These are phyloP conservation scores for Pseudorectes ferrugineus DNA, from an alignment of 2,113 vertebrate species.

Conservation along the genomic window DNA sequence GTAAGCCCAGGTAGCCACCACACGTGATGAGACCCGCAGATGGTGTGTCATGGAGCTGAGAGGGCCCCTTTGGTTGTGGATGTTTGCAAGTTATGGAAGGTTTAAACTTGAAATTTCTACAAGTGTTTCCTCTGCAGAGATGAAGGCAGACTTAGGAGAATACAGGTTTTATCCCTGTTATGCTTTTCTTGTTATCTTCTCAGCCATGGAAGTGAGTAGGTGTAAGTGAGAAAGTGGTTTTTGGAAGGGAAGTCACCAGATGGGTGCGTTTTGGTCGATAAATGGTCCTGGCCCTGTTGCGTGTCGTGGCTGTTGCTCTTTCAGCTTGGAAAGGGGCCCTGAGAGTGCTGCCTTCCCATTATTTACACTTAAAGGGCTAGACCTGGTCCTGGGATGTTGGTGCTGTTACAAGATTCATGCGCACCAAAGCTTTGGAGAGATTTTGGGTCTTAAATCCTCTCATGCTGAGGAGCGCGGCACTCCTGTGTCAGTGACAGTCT, in stretches of 20 bases:
- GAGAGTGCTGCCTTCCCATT: not conserved
- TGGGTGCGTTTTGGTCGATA: rapidly evolving
- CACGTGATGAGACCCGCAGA: rapidly evolving
- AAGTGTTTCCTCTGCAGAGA: not conserved
- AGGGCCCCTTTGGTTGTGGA: not conserved
- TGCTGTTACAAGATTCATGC: rapidly evolving
- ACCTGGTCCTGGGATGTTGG: rapidly evolving
- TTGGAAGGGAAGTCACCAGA: not conserved
- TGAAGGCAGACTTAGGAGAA: not conserved
- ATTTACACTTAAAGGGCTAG: not conserved
- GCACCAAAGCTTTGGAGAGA: not conserved
- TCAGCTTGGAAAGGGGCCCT: not conserved
- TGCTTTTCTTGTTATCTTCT: not conserved
- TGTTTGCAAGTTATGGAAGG: not conserved
- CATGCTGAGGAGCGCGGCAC: not conserved
- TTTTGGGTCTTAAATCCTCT: not conserved
- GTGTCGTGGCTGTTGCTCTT: not conserved
- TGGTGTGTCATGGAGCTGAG: rapidly evolving
- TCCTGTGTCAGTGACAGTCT: not conserved
- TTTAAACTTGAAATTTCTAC: not conserved
- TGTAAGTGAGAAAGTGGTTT: not conserved
- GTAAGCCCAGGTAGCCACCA: not conserved
- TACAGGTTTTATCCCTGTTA: not conserved
- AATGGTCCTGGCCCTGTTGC: not conserved
- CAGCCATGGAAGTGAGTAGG: not conserved